Evolutionary conservation across 2,797 vertebrate genomes (phyloP).

Genomic region (Squalus acanthias): DNA sequence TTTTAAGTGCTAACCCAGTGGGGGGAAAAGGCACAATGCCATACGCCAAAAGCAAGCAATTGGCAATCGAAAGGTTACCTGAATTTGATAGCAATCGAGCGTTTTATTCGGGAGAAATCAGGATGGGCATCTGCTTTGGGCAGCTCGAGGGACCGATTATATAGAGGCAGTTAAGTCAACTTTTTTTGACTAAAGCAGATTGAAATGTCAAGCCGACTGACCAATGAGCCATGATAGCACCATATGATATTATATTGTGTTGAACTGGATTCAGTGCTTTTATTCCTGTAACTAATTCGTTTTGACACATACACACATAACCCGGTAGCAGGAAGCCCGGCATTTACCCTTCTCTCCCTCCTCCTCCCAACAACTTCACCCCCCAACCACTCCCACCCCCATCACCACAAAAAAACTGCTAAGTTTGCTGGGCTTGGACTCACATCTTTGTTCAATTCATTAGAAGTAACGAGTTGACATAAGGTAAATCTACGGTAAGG

Average conservation of each 20-base stretch:
- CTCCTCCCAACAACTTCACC: conserved; percentile 37
- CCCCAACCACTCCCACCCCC: conserved; percentile 39
- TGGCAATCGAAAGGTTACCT: conserved; percentile 55
- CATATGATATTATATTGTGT: conserved; percentile 44
- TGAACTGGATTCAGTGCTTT: conserved; percentile 41
- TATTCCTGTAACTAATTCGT: conserved; percentile 41
- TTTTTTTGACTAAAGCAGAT: conserved; percentile 53
- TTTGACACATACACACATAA: conserved; percentile 41
- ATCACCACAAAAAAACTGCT: conserved; percentile 28
- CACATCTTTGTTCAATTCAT: conserved; percentile 82
- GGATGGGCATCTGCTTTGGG: conserved; percentile 46
- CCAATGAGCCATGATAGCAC: conserved; percentile 43
- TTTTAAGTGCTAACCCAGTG: conserved; percentile 66
- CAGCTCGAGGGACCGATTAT: conserved; percentile 45
- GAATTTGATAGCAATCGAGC: conserved; percentile 57
- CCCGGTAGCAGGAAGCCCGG: conserved; percentile 25
- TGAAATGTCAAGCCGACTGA: conserved; percentile 57
- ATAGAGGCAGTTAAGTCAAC: conserved; percentile 49
- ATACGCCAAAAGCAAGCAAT: conserved; percentile 52
- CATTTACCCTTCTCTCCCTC: conserved; percentile 39
- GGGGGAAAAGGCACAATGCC: conserved; percentile 47
- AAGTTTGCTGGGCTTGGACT: conserved; percentile 47
- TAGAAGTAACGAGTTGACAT: conserved; percentile 97
- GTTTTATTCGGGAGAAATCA: conserved; percentile 58
- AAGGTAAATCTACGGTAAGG: conserved; percentile 89